Base-by-base conservation (phyloP, 2,113 vertebrate genomes). In the Halcyon senegalensis region DNA sequence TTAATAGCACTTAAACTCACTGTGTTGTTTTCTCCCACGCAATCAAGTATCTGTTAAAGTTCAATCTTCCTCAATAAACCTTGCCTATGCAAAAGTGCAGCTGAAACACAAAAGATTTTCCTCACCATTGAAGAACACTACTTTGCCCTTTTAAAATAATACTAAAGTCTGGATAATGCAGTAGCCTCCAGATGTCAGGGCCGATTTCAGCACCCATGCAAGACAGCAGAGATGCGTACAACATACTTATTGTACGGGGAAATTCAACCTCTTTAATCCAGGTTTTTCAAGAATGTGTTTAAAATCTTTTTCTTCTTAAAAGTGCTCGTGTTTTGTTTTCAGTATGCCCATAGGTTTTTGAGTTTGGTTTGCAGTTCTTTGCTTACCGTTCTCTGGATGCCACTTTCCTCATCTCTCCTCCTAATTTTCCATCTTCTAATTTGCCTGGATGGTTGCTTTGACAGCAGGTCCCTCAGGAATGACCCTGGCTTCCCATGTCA, bases 341-440 rank as follows among this genome's bases (percentile, higher is more conserved):
- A 0, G 5, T 10, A 13, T 39, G 21, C 7, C 12, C 46, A 18
- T 16, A 66, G 46, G 16, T 10, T n/a, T 66, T 68, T 59, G 39
- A 67, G 13, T 72, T 44, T 37, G 3, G 10, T 46, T 83, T 76
- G 66, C 58, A 89, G 30, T 30, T 84, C 64, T 86, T 60, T 53
- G 55, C 48, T 92, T 88, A 79, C 76, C 5, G 0, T 80, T 94
- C 82, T 92, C 80, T 59, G 55, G 88, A 70, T 63, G 56, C 10
- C 33, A 64, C 51, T 55, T 35, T 6, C 13, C 41, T 69, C 55
- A 80, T 55, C 23, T 87, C 31, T 43, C 55, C 68, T 90, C 58
- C 37, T 50, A 64, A 64, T 84, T 43, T 95, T 41, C 51, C 79
- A 93, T 93, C 43, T 94, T 93, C 85, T 96, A 76, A 91, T 94